Evolutionary conservation across 2,113 vertebrate species (phyloP).

Genomic region (Elephantulus edwardii): DNA sequence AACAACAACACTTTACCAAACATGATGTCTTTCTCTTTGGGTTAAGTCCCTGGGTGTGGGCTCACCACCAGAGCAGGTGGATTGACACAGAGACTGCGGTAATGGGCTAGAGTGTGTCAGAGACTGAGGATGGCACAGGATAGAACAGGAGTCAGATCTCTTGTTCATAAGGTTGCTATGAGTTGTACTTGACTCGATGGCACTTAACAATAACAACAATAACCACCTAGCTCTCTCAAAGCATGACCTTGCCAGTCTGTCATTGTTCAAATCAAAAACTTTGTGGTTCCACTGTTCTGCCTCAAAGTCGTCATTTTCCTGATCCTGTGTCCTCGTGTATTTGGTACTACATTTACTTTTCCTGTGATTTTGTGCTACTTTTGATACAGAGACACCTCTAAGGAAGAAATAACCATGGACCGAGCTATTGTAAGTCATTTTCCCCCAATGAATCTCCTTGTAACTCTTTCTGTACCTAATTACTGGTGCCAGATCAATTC

Average conservation of each 20-base stretch:
- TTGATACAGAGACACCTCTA: conserved; percentile 60
- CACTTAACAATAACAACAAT: too few relatives aligned
- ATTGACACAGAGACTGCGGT: too few relatives aligned
- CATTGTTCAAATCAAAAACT: not conserved
- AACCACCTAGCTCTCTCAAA: not conserved
- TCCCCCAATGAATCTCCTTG: conserved; percentile 40
- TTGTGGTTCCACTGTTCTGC: not conserved
- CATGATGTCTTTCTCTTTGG: too few relatives aligned
- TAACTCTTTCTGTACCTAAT: not conserved
- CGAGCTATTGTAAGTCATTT: conserved; percentile 64
- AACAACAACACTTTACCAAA: too few relatives aligned
- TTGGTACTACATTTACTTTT: conserved; percentile 46
- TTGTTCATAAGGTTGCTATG: too few relatives aligned
- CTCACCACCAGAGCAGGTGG: not conserved
- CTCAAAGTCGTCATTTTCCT: not conserved
- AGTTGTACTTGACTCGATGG: too few relatives aligned
- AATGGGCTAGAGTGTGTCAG: too few relatives aligned
- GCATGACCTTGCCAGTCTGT: not conserved
- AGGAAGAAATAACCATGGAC: conserved; percentile 58
- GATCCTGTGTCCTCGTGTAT: not conserved
- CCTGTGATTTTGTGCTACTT: conserved; percentile 39
- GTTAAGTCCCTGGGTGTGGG: not conserved
- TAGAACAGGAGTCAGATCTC: too few relatives aligned
- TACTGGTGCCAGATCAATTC: not conserved
- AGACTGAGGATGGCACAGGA: too few relatives aligned